phyloP scores from a whole-genome alignment of 2,888 invertebrate genomes.

The Vanessa cardui region DNA sequence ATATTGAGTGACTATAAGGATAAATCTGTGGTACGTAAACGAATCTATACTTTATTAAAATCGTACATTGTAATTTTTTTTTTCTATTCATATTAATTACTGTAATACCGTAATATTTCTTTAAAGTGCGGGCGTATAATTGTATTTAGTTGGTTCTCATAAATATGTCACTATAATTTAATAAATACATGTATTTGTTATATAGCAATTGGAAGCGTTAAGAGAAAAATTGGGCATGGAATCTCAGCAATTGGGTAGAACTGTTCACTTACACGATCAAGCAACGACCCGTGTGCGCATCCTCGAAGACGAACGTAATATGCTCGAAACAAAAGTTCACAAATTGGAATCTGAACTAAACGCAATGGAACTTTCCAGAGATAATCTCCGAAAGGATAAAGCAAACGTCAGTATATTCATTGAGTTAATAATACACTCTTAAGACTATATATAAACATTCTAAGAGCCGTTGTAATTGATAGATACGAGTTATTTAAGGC shows the following conservation, averaged over 20 bases:
- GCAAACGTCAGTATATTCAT: slow-evolving; percentile 83
- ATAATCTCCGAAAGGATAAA: slow-evolving; percentile 89
- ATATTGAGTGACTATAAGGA: slow-evolving; percentile 90
- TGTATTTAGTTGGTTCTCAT: too few relatives aligned
- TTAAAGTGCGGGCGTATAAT: too few relatives aligned
- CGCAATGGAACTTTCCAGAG: slow-evolving; percentile 87
- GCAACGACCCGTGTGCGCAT: slow-evolving; percentile 85
- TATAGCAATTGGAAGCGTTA: slow-evolving; percentile 88
- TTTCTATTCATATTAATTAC: too few relatives aligned
- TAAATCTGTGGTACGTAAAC: slow-evolving; percentile 85
- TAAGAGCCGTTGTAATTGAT: not conserved
- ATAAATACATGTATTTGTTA: not conserved
- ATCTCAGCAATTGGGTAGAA: slow-evolving; percentile 87
- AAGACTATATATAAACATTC: not conserved
- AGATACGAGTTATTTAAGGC: not conserved
- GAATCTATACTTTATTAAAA: too few relatives aligned
- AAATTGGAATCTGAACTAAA: slow-evolving; percentile 91
- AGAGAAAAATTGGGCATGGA: slow-evolving; percentile 89
- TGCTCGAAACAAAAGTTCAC: slow-evolving; percentile 88
- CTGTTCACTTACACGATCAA: slow-evolving; percentile 86
- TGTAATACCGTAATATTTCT: too few relatives aligned
- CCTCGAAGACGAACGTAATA: slow-evolving; percentile 89
- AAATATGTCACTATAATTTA: not conserved
- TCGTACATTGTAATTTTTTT: too few relatives aligned
- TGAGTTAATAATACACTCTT: not conserved